Evolutionary conservation across 2,113 vertebrate species (phyloP).

Genomic region (Tenebrosternarchus preto): DNA sequence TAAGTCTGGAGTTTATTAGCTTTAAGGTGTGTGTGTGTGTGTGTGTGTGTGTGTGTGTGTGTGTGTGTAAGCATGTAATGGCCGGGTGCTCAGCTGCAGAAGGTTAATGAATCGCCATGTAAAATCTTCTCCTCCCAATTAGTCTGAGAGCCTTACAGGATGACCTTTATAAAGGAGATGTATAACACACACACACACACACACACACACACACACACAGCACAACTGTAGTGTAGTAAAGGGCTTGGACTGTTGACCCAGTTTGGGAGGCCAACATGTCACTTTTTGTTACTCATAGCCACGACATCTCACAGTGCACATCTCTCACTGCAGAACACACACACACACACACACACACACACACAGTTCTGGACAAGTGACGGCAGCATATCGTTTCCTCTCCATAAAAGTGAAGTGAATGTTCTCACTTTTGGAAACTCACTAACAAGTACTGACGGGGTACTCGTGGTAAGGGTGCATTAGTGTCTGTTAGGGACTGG

Average conservation of each 20-base stretch:
- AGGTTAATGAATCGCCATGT: constrained; percentile 61
- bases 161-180: constrained; percentile 42
- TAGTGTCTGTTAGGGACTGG: no score
- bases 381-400: no score
- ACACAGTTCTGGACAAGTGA: background rate
- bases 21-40: background rate
- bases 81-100: constrained; percentile 47
- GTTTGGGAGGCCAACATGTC: constrained; percentile 58
- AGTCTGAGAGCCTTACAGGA: constrained; percentile 43
- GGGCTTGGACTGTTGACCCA: constrained; percentile 58
- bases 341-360: constrained; percentile 31
- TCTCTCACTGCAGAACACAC: background rate
- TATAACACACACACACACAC: constrained; percentile 21
- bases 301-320: constrained; percentile 32
- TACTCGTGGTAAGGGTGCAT: no score
- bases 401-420: no score
- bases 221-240: constrained; percentile 10
- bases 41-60: background rate
- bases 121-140: constrained; percentile 56
- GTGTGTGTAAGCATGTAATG: constrained; percentile 30
- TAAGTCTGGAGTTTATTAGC: background rate
- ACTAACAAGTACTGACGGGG: no score
- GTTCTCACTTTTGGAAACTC: no score
- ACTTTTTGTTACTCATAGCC: constrained; percentile 55
- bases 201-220: constrained; percentile 34